These are phyloP conservation scores for Hystrix brachyura DNA, from an alignment of 2,113 vertebrate genomes.

Conservation along the genomic window DNA sequence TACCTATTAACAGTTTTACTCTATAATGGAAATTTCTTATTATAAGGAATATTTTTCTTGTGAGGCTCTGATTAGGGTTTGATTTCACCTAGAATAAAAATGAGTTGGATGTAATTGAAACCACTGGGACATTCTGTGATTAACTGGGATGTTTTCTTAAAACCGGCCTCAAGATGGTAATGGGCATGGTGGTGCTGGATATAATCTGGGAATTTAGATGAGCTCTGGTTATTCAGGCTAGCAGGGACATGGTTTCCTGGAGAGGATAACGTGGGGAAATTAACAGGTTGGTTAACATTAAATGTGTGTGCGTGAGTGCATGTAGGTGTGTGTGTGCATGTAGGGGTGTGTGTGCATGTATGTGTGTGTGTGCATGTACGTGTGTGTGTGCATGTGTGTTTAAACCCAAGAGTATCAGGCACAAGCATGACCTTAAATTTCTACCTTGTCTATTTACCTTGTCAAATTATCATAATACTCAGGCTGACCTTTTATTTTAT, in stretches of 20 bases:
- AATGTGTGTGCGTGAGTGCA: not conserved
- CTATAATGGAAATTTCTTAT: conserved; percentile 56
- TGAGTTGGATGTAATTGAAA: conserved; percentile 50
- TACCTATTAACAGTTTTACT: conserved; percentile 55
- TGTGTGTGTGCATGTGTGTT: not conserved
- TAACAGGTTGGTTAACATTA: conserved; percentile 42
- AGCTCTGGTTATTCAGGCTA: conserved; percentile 14
- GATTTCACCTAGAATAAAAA: conserved; percentile 64
- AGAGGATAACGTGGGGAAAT: conserved; percentile 45
- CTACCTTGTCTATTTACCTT: conserved; percentile 56
- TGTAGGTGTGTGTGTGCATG: too few relatives aligned
- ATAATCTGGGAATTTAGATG: conserved; percentile 36
- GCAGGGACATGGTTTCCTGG: not conserved
- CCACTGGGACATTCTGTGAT: conserved; percentile 59
- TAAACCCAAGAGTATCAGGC: not conserved
- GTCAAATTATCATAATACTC: conserved; percentile 19
- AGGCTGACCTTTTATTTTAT: not conserved
- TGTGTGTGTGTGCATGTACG: not conserved
- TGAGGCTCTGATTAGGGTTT: conserved; percentile 28
- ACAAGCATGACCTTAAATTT: not conserved
- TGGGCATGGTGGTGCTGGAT: not conserved
- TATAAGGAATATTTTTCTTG: conserved; percentile 65
- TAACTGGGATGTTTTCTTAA: conserved; percentile 65
- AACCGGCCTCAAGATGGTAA: conserved; percentile 11
- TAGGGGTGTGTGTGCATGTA: too few relatives aligned